phyloP scores from a whole-genome alignment of 2,113 vertebrate genomes.

The Motacilla tschutschensis region DNA sequence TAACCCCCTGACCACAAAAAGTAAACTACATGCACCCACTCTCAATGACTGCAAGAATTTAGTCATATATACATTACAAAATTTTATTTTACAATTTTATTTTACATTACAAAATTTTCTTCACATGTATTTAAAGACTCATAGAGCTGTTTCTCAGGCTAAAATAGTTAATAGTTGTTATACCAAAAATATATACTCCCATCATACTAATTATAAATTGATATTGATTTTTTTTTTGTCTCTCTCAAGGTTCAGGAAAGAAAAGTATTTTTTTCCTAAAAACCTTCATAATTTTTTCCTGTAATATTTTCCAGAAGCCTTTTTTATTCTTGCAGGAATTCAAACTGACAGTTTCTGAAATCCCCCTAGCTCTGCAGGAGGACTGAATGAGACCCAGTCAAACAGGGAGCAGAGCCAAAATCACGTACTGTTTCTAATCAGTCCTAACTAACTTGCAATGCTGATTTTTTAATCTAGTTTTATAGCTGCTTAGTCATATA shows the following conservation, averaged over 20 bases:
- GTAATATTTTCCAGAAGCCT: neutral
- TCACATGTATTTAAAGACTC: neutral
- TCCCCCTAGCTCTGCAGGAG: neutral
- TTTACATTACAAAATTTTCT: neutral
- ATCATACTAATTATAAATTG: neutral
- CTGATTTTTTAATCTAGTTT: slow-evolving; percentile 6
- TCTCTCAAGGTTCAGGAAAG: neutral
- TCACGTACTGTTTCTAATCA: neutral
- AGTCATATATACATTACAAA: neutral
- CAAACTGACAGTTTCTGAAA: neutral
- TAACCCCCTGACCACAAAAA: neutral
- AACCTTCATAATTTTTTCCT: neutral
- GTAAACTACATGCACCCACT: neutral
- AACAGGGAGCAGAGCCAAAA: neutral
- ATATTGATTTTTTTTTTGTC: neutral
- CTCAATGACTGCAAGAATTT: neutral
- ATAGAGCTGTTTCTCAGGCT: neutral
- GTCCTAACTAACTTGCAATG: neutral
- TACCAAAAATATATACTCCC: neutral
- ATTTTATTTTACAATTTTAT: neutral
- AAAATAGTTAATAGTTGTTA: neutral
- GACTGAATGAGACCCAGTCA: neutral
- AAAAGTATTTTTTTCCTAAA: neutral
- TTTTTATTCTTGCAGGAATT: neutral
- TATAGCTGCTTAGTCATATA: neutral